Base-by-base conservation (phyloP, 2,113 vertebrate species). In the Odobenus rosmarus region DNA sequence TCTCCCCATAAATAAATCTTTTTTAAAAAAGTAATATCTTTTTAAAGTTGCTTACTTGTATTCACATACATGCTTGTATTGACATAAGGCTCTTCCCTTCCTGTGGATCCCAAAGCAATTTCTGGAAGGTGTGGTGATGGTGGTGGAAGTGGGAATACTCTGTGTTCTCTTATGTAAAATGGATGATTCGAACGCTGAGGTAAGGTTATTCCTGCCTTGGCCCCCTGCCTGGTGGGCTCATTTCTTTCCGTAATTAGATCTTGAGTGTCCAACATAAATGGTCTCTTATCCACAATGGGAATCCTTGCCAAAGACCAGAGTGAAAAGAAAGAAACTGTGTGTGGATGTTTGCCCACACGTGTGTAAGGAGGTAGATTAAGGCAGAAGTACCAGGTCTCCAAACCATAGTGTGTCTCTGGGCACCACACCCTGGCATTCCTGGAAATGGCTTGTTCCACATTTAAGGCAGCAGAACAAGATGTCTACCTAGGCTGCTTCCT, bases 371-470 rank as follows among this genome's bases (percentile, higher is more conserved):
- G 33, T 12, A 4, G 19, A 39, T 24, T 14, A 74, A 71, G 49
- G 69, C 26, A 67, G 59, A 46, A 24, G 15, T 0, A 1, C 1
- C 2, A 23, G 21, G 6, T 4, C 26, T 79, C 19, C 23, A 39
- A 61, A 46, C 28, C n/a, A 14, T 4, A 18, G 21, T 12, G 24
- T 7, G 0, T 4, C 42, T 24, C 57, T 24, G 53, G 71, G 53
- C 0, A 3, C 26, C 4, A 7, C 0, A 2, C 49, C 16, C 5
- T 57, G 31, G 82, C n/a, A 15, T 36, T 23, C 46, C 39, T 36
- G 33, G 5, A 64, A n/a, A 36, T 33, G 4, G 31, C 33, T 82
- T 31, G 1, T 55, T 24, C 11, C 1, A 18, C 15, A 39, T 26
- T 67, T 88, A 39, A 39, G 77, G 71, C 31, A 57, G 0, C 26